Evolutionary conservation across 2,797 vertebrate genomes (phyloP), one percentile per base, ranked within the genome.

Genomic region (Ctenosaura bakeri): DNA sequence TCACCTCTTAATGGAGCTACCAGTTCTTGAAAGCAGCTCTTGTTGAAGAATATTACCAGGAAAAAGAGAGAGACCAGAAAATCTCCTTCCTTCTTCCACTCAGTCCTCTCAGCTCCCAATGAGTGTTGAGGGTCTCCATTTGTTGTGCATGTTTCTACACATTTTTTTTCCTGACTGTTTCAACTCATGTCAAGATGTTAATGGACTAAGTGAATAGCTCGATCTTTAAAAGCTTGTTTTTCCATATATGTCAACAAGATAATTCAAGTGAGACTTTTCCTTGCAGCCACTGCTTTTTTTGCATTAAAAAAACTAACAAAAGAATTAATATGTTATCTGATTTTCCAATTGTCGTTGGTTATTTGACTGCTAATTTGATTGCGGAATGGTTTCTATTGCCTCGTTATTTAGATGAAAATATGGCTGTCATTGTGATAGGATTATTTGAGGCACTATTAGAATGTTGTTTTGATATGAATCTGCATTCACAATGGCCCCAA

Each of bases 291-390:
- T 93, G 86, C 97, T 94, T 94, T 95, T 90, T 71, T 46, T 76
- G 74, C 97, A 97, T 96, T 97, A 95, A 97, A 96, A 97, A 94
- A 95, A 95, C 94, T 88, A 95, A 78, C 94, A 95, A 96, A 97
- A 96, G 95, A 96, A 93, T 95, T 96, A 90, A 95, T 95, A 96
- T 93, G 91, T 98, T 97, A 98, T 98, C 96, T 94, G 96, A 96
- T 97, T 95, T 96, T 95, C 96, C 95, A 97, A 97, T 98, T 97
- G 97, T 97, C 96, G 97, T 98, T 98, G 97, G 97, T 98, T 97
- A 99, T 98, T 99, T 99, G 98, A 98, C 98, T 99, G 95, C 98
- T 97, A 91, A 98, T 99, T 99, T 99, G 98, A 97, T 97, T 99
- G 98, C 92, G 92, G 94, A 93, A 96, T 97, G 97, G 94, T 96